A percentile compares a stretch with the other conserved stretches of the same genome.
These are phyloP conservation scores for Thereva unica DNA, from an alignment of 2,888 invertebrate species.

Conservation along the genomic window DNA sequence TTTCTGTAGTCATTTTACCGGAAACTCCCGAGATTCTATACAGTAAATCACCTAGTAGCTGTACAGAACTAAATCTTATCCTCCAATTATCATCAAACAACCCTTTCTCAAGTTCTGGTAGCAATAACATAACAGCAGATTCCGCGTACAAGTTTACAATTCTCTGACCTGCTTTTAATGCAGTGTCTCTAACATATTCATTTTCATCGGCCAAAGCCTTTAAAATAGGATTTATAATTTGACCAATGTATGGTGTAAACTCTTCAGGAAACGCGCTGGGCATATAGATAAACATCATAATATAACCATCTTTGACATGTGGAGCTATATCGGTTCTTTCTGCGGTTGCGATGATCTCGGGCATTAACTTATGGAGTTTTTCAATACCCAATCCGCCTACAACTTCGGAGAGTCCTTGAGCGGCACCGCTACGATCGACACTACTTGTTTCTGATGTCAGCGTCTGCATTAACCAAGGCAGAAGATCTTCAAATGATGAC, in stretches of 20 bases:
- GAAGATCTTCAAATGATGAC: constrained; percentile 89
- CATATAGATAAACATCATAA: constrained; percentile 99
- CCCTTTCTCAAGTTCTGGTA: constrained; percentile 93
- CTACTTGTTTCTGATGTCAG: constrained; percentile 93
- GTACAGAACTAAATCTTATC: constrained; percentile 92
- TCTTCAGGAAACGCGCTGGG: constrained; percentile 94
- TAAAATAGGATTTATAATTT: constrained; percentile 95
- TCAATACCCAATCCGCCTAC: constrained; percentile 94
- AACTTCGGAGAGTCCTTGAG: constrained; percentile 96
- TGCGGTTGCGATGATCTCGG: constrained; percentile 91
- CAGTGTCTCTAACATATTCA: constrained; percentile 97
- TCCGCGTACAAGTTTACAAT: constrained; percentile 97
- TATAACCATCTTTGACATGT: constrained; percentile 98
- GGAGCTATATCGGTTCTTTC: constrained; percentile 92
- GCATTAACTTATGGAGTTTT: constrained; percentile 96
- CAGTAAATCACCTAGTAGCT: constrained; percentile 90
- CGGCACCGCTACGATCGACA: constrained; percentile 95
- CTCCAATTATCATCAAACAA: constrained; percentile 99
- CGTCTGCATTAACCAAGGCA: constrained; percentile 99
- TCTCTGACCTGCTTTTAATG: constrained; percentile 92
- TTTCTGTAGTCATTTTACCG: constrained; percentile 99
- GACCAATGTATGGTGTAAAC: constrained; percentile 94
- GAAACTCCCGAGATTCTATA: constrained; percentile 97
- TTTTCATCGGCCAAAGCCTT: constrained; percentile 98
- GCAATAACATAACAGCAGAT: constrained; percentile 85